Conservation (phyloP, 92 coral and sea anemone species). For the Muricea muricata region DNA sequence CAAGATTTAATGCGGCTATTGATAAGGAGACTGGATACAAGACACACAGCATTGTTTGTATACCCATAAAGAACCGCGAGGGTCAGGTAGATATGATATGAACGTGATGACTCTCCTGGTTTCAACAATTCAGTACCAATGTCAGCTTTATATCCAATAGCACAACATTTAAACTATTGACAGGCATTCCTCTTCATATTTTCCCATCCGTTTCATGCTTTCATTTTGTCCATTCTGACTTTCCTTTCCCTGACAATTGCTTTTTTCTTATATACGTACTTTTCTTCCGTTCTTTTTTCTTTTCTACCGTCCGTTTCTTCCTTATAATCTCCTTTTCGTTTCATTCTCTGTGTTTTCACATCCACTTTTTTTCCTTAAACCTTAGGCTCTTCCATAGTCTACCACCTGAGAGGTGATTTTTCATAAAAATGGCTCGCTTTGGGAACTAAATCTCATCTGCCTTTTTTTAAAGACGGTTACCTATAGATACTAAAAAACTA, state of each 20-base stretch:
- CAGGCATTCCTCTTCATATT: background rate
- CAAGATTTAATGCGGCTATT: slow-evolving; percentile 81
- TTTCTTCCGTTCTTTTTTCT: background rate
- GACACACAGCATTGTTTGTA: slow-evolving; percentile 91
- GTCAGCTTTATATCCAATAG: too few species aligned
- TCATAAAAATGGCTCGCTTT: too few species aligned
- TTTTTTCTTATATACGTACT: background rate
- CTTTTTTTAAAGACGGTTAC: too few species aligned
- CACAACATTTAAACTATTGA: background rate
- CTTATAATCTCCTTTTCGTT: too few species aligned
- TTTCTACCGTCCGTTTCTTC: background rate
- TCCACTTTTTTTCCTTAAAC: too few species aligned
- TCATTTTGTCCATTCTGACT: background rate
- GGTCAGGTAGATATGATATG: too few species aligned
- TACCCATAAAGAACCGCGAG: slow-evolving; percentile 94
- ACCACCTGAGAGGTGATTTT: too few species aligned
- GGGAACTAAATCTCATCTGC: too few species aligned
- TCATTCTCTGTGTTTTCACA: too few species aligned
- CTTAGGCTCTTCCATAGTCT: too few species aligned
- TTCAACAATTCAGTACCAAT: background rate
- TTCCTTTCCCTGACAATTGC: background rate
- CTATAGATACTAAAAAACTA: too few species aligned
- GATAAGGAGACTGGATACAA: slow-evolving; percentile 92
- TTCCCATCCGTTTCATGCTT: background rate
- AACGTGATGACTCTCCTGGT: too few species aligned